Conservation (phyloP, 2,888 invertebrate genomes). For the Tinea pellionella region DNA sequence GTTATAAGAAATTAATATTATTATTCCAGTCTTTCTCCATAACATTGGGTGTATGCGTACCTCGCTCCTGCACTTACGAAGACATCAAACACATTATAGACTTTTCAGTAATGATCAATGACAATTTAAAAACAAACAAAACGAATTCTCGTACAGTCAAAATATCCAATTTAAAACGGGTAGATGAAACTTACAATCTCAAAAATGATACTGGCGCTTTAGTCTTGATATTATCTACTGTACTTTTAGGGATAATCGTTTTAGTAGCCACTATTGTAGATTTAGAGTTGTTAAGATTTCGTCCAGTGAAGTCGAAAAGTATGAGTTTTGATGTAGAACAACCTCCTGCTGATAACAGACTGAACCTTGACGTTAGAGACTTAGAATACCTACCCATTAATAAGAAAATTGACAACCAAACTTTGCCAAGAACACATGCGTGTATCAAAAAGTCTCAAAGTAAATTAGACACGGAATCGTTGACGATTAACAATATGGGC, state of each 20-base stretch:
- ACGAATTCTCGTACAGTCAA: conserved; percentile 41
- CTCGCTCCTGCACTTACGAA: conserved; percentile 45
- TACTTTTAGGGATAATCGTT: conserved; percentile 35
- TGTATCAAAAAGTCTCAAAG: conserved; percentile 23
- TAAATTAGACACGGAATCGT: conserved; percentile 23
- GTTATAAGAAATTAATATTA: neutral
- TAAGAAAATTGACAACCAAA: neutral
- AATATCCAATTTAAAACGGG: conserved; percentile 34
- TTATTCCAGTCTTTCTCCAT: conserved; percentile 45
- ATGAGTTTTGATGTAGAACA: conserved; percentile 50
- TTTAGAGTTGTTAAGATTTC: conserved; percentile 38
- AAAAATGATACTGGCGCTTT: conserved; percentile 39
- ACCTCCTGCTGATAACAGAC: conserved; percentile 23
- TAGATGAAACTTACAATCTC: conserved; percentile 34
- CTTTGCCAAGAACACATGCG: conserved; percentile 17
- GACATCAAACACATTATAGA: conserved; percentile 58
- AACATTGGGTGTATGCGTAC: conserved; percentile 56
- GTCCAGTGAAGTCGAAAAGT: conserved; percentile 29
- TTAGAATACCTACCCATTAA: neutral
- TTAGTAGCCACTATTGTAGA: conserved; percentile 57
- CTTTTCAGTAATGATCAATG: conserved; percentile 56
- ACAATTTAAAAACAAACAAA: conserved; percentile 44
- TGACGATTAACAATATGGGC: conserved; percentile 28
- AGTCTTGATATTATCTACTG: conserved; percentile 32
- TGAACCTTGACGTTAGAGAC: conserved; percentile 16